These are phyloP conservation scores for Cryptotis parvus DNA, from an alignment of 2,113 vertebrate species.

Conservation along the genomic window DNA sequence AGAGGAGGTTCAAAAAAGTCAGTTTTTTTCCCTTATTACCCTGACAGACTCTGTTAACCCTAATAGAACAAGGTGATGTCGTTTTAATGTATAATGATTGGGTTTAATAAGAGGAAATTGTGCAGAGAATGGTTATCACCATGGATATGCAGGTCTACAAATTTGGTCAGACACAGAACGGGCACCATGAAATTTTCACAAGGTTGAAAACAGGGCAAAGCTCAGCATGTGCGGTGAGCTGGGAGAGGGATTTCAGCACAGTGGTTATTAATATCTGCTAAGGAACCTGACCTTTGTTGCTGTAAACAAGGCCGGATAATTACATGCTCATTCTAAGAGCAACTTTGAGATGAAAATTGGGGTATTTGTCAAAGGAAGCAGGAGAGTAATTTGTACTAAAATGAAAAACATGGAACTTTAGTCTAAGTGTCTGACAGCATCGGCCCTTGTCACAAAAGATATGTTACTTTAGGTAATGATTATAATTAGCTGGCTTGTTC, in stretches of 20 bases:
- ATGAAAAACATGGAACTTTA: constrained; percentile 41
- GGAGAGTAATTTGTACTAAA: constrained; percentile 63
- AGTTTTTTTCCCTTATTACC: constrained; percentile 1
- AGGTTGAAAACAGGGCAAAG: constrained; percentile 77
- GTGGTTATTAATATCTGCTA: constrained; percentile 74
- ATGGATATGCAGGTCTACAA: constrained; percentile 45
- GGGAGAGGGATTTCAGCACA: constrained; percentile 55
- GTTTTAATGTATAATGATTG: constrained; percentile 56
- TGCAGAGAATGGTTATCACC: constrained; percentile 17
- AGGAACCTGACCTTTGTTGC: constrained; percentile 75
- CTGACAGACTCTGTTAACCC: constrained; percentile 38
- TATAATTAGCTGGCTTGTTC: constrained; percentile 62
- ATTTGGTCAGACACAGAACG: constrained; percentile 3
- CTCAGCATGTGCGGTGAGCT: constrained; percentile 51
- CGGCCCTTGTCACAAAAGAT: constrained; percentile 73
- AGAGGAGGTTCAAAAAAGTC: background rate
- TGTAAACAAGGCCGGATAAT: constrained; percentile 82
- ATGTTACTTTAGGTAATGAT: constrained; percentile 70
- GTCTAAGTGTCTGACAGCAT: constrained; percentile 55
- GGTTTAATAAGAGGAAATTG: constrained; percentile 55
- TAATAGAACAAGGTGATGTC: background rate
- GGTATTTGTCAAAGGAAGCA: constrained; percentile 69
- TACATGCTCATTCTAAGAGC: constrained; percentile 70
- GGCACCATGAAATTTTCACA: constrained; percentile 47
- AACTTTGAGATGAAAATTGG: constrained; percentile 75